Base-by-base conservation (phyloP, 64 coral and sea anemone genomes). In the Hydrozoanthus tunicans region DNA sequence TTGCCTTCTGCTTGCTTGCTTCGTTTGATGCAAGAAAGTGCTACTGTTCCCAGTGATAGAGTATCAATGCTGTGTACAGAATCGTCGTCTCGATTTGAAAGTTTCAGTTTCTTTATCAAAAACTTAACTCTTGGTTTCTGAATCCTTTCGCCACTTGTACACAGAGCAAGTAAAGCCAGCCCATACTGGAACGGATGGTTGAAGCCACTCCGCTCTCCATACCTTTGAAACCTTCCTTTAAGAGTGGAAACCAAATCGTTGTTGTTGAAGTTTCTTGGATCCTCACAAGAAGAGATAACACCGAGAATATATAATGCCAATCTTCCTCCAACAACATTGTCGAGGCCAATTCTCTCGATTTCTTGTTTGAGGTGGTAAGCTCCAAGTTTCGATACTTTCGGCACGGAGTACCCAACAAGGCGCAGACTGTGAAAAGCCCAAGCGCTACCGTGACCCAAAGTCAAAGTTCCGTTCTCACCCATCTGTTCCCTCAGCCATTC, bases 401-500 rank as follows among this genome's bases (percentile, higher is more conserved):
- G 66, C 65, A 86, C 82, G 4, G 82, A 86, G 17, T 86, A 86
- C 2, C 82, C 82, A 58, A 86, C 66, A 12, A 86, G 82, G 17
- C 82, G 82, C 11, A 86, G 66, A 15, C 62, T 64, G 20, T 73
- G 82, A 57, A 86, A 86, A 7, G 82, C 82, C 12, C 63, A 72
- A 6, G 66, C 53, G 26, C n/a, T 86, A 7, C 3, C 17, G 17
- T 86, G 82, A 72, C 82, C 82, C 66, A 59, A 71, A 23, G 4
- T 0, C 0, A 72, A 72, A 7, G 17, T 64, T 69, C 52, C 53
- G 10, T 72, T 6, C 3, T 71, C 17, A 70, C 14, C 20, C 82
- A 86, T 72, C 20, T 86, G 65, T 8, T 24, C 53, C 72, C 82
- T 86, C 9, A 86, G 52, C 82, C 82, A 86, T 86, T 86, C 82